Evolutionary conservation across 2,888 invertebrate species (phyloP).

Genomic region (Leucophora obtusa): DNA sequence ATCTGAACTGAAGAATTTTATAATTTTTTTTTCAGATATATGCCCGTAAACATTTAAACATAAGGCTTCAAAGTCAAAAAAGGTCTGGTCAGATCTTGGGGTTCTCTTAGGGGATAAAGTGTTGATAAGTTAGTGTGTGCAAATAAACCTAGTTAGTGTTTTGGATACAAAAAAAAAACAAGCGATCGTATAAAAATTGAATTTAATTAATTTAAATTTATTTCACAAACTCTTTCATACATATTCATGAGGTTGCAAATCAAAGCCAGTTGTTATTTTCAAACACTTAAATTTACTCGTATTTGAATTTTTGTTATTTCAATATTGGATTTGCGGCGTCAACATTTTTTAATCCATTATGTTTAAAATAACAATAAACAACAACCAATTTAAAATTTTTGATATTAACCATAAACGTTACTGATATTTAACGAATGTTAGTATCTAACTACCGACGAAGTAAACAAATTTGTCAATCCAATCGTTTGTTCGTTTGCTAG

Average conservation of each 20-base stretch:
- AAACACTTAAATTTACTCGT: not conserved
- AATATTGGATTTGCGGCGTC: slow-evolving; percentile 17
- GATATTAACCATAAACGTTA: slow-evolving; percentile 7
- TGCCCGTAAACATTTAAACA: too few relatives aligned
- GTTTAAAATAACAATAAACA: not conserved
- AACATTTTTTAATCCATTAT: slow-evolving; percentile 7
- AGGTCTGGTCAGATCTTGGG: too few relatives aligned
- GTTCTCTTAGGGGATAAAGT: too few relatives aligned
- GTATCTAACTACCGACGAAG: not conserved
- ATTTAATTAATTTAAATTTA: too few relatives aligned
- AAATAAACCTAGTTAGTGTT: too few relatives aligned
- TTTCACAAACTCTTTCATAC: not conserved
- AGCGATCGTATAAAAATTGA: too few relatives aligned
- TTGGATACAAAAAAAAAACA: too few relatives aligned
- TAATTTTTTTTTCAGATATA: too few relatives aligned
- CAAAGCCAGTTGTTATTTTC: slow-evolving; percentile 10
- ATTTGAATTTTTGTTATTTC: not conserved
- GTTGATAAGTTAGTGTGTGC: too few relatives aligned
- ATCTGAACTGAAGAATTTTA: too few relatives aligned
- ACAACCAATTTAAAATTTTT: not conserved
- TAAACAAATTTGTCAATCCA: slow-evolving; percentile 13
- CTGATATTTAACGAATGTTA: too few relatives aligned
- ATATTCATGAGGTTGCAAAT: not conserved
- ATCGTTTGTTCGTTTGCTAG: not conserved
- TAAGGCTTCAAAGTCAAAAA: too few relatives aligned